Base-by-base conservation (phyloP, 2,888 invertebrate genomes). In the Petrolisthes manimaculis region DNA sequence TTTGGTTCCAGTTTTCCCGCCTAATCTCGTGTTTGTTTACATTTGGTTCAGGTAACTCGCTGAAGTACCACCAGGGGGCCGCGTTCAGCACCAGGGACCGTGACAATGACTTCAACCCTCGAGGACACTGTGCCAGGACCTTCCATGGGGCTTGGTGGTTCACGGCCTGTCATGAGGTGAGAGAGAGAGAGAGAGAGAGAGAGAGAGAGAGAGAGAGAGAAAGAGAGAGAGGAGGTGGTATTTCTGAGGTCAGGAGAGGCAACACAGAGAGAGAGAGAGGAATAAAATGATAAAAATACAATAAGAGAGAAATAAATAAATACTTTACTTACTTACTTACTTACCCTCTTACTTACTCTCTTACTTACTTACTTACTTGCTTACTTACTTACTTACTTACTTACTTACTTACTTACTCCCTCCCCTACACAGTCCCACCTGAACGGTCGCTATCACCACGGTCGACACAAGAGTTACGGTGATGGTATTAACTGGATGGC, bases 71-170 rank as follows among this genome's bases (percentile, higher is more conserved):
- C 86, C 91, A 91, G 83, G 91, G 91, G 24, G 91, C 91, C 90
- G 79, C 90, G 0, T 92, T 92, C 87, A 92, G 91, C 87, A 92
- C 92, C 21, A 80, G 89, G 69, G 92, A 92, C 89, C 78, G 89
- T 37, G 92, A 92, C 81, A 91, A 92, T 83, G 92, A 92, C 86
- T 74, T 82, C 37, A 91, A 91, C 84, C 90, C 91, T 5, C 78
- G 90, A 14, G 86, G 91, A n/a, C 91, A 92, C 84, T 92, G 92
- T 82, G 92, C 91, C 18, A 89, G 91, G 9, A 91, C 91, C 67
- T 91, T 91, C 89, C 89, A 88, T 79, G 91, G 91, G 14, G 92
- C 91, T 21, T 92, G 92, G 92, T 92, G 92, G 92, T 92, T 91
- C 89, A 91, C 91, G 18, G 90, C 91, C 8, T 92, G 92, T 80